Percentiles rank a stretch among this genome's conserved stretches.
phyloP scores from a whole-genome alignment of 2,113 vertebrate genomes.

The Crotalus viridis region DNA sequence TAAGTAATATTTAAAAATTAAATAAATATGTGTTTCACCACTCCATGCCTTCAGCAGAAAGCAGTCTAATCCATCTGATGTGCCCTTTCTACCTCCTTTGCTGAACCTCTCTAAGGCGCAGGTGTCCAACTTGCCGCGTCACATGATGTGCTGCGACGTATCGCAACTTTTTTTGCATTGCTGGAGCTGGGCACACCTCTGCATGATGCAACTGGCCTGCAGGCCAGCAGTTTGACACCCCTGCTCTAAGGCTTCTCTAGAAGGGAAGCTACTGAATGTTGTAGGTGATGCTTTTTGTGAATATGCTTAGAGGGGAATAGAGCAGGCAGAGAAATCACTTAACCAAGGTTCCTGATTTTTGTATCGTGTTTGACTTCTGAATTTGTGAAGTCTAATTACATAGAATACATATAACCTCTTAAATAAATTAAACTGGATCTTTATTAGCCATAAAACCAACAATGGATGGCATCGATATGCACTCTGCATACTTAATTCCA shows the following conservation, averaged over 20 bases:
- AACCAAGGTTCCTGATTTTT: background rate
- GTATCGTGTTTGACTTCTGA: background rate
- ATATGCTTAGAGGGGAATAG: background rate
- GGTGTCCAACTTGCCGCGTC: too few relatives aligned
- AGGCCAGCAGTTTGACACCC: too few relatives aligned
- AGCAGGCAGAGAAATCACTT: background rate
- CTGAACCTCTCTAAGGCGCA: too few relatives aligned
- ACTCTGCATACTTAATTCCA: background rate
- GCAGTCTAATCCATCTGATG: background rate
- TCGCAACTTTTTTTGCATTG: too few relatives aligned
- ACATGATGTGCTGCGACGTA: too few relatives aligned
- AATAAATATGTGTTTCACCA: background rate
- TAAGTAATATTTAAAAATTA: background rate
- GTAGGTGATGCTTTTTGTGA: background rate
- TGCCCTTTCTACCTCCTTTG: background rate
- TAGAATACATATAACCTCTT: background rate
- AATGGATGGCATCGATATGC: background rate
- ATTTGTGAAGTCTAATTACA: background rate
- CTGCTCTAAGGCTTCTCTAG: background rate
- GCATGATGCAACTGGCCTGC: too few relatives aligned
- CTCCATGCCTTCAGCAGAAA: background rate
- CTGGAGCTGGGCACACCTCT: too few relatives aligned
- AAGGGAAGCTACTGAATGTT: background rate
- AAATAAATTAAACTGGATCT: background rate
- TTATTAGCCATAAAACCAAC: background rate